Conservation (phyloP, 2,888 invertebrate species). For the Frankliniella fusca region DNA sequence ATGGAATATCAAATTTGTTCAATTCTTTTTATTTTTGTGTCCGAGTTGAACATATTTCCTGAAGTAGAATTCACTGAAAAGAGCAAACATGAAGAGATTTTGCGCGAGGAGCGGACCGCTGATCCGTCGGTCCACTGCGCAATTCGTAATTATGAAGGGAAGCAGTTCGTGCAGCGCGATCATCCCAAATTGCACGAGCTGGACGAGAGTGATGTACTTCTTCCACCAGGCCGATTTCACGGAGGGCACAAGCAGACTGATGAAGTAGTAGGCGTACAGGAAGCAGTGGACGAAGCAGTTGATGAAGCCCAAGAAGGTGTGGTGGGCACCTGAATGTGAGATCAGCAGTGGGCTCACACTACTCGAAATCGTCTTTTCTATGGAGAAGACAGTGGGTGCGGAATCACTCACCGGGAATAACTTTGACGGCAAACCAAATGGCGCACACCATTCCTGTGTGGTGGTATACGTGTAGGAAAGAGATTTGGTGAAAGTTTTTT, state of each 20-base stretch:
- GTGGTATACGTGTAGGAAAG: neutral
- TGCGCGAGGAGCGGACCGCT: neutral
- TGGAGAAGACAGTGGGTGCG: too few species aligned
- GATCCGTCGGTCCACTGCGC: neutral
- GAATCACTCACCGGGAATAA: neutral
- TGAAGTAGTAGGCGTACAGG: slow-evolving; percentile 8
- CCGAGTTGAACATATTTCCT: neutral
- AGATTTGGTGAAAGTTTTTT: neutral
- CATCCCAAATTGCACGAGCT: neutral
- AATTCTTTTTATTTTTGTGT: too few species aligned
- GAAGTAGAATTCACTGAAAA: neutral
- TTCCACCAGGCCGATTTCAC: neutral
- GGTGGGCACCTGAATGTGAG: neutral
- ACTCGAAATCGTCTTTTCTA: too few species aligned
- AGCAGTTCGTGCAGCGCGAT: neutral
- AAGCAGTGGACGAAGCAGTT: neutral
- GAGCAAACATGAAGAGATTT: neutral
- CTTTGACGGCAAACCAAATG: neutral
- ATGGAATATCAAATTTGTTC: too few species aligned
- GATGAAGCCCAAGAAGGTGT: neutral
- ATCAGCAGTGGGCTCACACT: too few species aligned
- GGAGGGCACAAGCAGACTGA: neutral
- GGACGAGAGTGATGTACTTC: slow-evolving; percentile 3
- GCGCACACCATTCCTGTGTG: neutral
- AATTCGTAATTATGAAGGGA: neutral